phyloP scores from a whole-genome alignment of 2,797 vertebrate species.

The Phylloscopus collybita region DNA sequence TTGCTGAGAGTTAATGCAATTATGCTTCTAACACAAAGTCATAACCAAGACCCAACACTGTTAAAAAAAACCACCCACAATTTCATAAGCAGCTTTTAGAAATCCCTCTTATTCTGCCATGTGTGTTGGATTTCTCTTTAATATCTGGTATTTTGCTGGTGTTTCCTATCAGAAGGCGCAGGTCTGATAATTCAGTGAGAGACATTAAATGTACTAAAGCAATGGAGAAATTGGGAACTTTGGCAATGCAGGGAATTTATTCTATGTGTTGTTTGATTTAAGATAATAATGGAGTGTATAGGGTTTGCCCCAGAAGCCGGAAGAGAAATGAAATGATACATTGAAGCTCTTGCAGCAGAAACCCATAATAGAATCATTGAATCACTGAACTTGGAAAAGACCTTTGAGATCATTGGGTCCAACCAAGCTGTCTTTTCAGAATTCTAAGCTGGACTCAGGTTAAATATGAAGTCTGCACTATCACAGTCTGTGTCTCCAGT shows the following conservation, averaged over 20 bases:
- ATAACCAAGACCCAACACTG: not conserved
- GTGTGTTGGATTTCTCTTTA: not conserved
- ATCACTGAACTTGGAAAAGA: not conserved
- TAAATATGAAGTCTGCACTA: not conserved
- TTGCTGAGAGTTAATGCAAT: not conserved
- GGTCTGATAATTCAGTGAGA: not conserved
- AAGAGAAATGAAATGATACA: not conserved
- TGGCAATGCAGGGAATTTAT: not conserved
- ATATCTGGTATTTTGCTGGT: not conserved
- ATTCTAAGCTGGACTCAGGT: not conserved
- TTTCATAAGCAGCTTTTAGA: not conserved
- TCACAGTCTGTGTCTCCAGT: not conserved
- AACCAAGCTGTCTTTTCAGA: not conserved
- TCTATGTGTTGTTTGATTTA: not conserved
- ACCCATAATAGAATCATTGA: not conserved
- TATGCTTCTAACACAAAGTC: not conserved
- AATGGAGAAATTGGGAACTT: not conserved
- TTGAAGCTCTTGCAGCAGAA: not conserved
- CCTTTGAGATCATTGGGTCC: not conserved
- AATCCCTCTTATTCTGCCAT: not conserved
- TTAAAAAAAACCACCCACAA: not conserved
- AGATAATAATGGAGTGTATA: not conserved
- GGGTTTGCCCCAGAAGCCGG: not conserved
- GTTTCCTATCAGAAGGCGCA: not conserved
- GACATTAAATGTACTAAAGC: not conserved